Conservation (phyloP, 1,140 invertebrate species). For the Lasioglossum albipes region DNA sequence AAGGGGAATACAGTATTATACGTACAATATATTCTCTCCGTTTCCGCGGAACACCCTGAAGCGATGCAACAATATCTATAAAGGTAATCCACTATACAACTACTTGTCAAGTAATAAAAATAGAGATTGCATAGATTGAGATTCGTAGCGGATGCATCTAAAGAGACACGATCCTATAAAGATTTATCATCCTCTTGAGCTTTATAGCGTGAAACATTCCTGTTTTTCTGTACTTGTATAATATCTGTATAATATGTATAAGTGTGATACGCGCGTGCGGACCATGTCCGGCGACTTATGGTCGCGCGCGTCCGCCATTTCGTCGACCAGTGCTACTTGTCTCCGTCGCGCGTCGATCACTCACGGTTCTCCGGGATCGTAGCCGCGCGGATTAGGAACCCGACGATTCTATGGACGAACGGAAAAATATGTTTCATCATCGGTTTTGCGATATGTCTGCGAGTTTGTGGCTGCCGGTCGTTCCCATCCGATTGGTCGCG, state of each 20-base stretch:
- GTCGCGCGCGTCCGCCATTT: background rate
- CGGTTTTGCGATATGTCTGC: background rate
- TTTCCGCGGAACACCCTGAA: conserved; percentile 41
- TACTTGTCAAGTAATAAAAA: conserved; percentile 79
- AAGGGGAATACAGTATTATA: background rate
- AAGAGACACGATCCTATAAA: conserved; percentile 66
- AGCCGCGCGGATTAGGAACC: background rate
- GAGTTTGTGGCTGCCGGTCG: background rate
- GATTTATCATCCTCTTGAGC: conserved; percentile 55
- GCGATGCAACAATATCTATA: conserved; percentile 49
- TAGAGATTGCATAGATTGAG: conserved; percentile 79
- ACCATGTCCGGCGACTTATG: background rate
- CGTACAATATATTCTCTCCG: background rate
- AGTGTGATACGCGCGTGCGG: conserved; percentile 34
- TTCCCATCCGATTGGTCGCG: background rate
- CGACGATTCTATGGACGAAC: background rate
- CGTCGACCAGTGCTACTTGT: background rate
- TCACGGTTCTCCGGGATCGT: too few species aligned
- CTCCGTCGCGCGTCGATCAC: too few species aligned
- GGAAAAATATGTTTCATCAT: background rate
- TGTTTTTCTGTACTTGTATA: conserved; percentile 10
- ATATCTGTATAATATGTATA: conserved; percentile 48
- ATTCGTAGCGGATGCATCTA: conserved; percentile 78
- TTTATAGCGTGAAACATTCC: conserved; percentile 57
- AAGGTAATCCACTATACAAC: conserved; percentile 63